Conservation (phyloP, 2,113 vertebrate genomes). For the Malurus alboscapulatus region DNA sequence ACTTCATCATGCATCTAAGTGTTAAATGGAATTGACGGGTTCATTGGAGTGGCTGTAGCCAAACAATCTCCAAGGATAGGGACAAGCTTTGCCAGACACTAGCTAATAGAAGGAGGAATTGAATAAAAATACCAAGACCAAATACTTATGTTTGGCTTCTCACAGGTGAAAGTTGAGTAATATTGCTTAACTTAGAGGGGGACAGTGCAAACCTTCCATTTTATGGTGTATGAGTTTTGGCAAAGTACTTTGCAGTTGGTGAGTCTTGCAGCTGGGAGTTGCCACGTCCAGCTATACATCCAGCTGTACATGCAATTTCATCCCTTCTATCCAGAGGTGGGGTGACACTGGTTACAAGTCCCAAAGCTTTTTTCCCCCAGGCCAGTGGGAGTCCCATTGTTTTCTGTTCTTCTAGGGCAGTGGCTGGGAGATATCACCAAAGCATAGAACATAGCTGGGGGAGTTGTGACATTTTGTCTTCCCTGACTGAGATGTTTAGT, state of each 20-base stretch:
- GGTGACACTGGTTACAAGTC: neutral
- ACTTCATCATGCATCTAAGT: neutral
- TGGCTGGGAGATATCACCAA: neutral
- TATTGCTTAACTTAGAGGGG: neutral
- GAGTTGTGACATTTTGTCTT: neutral
- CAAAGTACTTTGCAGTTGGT: neutral
- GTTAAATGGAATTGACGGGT: neutral
- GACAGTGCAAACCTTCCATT: neutral
- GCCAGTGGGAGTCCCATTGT: neutral
- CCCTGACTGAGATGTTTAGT: neutral
- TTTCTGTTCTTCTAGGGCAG: neutral
- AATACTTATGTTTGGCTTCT: neutral
- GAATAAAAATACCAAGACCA: neutral
- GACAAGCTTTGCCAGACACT: neutral
- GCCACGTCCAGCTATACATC: neutral
- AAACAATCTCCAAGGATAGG: neutral
- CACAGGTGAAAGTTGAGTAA: neutral
- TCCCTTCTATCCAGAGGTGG: neutral
- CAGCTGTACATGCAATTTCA: neutral
- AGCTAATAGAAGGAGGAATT: neutral
- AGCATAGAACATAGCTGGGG: rapidly evolving
- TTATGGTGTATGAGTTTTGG: neutral
- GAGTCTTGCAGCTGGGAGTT: neutral
- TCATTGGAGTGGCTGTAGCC: neutral
- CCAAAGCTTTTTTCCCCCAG: neutral